Percentiles rank a stretch among this genome's conserved stretches.
phyloP scores from a whole-genome alignment of 2,888 invertebrate species.

The Sussaba pulchella region DNA sequence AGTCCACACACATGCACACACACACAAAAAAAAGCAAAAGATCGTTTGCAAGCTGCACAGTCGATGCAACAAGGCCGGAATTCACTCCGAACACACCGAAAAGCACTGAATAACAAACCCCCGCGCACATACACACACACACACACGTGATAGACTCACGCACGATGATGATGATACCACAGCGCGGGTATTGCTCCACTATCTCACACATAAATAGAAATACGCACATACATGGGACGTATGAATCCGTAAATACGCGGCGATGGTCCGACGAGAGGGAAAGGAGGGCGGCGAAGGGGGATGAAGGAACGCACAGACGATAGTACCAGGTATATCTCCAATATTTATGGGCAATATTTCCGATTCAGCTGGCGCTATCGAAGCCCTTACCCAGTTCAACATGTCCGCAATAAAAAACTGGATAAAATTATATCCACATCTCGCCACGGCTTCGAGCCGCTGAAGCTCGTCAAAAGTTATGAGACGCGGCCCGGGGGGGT shows the following conservation, averaged over 20 bases:
- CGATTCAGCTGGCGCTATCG: slow-evolving; percentile 84
- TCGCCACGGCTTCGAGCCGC: slow-evolving; percentile 79
- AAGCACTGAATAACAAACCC: background rate
- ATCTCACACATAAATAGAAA: slow-evolving; percentile 32
- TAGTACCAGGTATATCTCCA: slow-evolving; percentile 77
- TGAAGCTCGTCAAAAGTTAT: slow-evolving; percentile 82
- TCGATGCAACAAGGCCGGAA: slow-evolving; percentile 1
- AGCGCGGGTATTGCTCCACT: slow-evolving; percentile 26
- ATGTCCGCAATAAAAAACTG: slow-evolving; percentile 84
- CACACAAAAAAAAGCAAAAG: slow-evolving; percentile 14
- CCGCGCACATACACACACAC: no score
- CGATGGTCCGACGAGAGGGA: background rate
- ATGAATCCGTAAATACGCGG: background rate
- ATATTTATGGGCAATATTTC: slow-evolving; percentile 85
- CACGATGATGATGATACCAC: slow-evolving; percentile 41
- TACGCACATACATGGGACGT: background rate
- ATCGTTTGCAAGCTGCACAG: slow-evolving; percentile 2
- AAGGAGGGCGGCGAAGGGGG: background rate
- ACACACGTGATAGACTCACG: background rate
- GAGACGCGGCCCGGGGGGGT: slow-evolving; percentile 69
- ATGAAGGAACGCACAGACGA: background rate
- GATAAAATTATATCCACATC: slow-evolving; percentile 84
- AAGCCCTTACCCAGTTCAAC: slow-evolving; percentile 83
- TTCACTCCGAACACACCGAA: background rate
- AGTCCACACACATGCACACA: background rate